Evolutionary conservation across 2,113 vertebrate genomes (phyloP).

Genomic region (Leiothrix lutea): DNA sequence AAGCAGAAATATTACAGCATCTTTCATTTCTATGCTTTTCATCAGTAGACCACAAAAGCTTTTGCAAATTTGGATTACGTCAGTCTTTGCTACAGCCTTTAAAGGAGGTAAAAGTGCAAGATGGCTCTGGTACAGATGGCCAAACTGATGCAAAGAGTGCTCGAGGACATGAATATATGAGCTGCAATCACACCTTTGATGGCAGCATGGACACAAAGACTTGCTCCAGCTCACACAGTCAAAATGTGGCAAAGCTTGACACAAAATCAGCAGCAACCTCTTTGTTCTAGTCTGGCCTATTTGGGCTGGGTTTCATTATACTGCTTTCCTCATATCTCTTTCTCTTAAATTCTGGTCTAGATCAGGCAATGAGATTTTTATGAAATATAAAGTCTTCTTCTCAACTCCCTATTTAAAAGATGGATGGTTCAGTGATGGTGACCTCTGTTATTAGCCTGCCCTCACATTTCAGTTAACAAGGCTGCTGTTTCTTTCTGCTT

Average conservation of each 20-base stretch:
- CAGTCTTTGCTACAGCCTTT: not conserved
- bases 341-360: not conserved
- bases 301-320: slow-evolving; percentile 54
- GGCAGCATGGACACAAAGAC: not conserved
- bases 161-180: slow-evolving; percentile 4
- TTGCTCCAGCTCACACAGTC: slow-evolving; percentile 5
- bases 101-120: not conserved
- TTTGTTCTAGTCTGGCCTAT: slow-evolving; percentile 42
- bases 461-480: not conserved
- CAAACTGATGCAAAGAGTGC: slow-evolving; percentile 16
- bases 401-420: not conserved
- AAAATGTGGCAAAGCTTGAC: slow-evolving; percentile 22
- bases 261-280: slow-evolving; percentile 18
- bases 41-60: not conserved
- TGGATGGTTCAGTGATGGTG: not conserved
- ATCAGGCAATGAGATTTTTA: slow-evolving; percentile 38
- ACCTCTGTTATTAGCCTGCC: not conserved
- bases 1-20: not conserved
- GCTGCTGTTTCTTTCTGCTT: not conserved
- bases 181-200: slow-evolving; percentile 53
- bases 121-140: slow-evolving; percentile 6
- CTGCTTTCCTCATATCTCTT: slow-evolving; percentile 13
- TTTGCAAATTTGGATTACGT: not conserved
- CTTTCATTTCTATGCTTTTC: not conserved
- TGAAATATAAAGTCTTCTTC: slow-evolving; percentile 36